A percentile compares a stretch with the other conserved stretches of the same genome.
These are phyloP conservation scores for Mythimna loreyi DNA, from an alignment of 2,888 invertebrate genomes.

Conservation along the genomic window DNA sequence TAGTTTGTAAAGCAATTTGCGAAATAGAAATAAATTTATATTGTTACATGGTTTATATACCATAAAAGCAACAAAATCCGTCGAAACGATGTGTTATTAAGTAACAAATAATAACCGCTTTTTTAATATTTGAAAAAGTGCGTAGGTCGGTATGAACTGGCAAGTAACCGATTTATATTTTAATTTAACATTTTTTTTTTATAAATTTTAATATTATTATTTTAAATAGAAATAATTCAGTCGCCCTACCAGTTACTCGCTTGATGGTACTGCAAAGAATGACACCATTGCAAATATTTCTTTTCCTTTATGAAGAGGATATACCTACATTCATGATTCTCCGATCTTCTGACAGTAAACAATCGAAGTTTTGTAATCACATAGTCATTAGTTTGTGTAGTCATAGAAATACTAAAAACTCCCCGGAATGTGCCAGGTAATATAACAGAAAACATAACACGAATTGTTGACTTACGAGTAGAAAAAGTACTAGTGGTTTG, in stretches of 20 bases:
- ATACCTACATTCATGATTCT: neutral
- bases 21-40: too few species aligned
- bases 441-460: neutral
- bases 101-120: neutral
- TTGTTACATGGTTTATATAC: neutral
- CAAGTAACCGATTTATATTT: neutral
- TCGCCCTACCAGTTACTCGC: neutral
- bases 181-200: too few species aligned
- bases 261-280: slow-evolving; percentile 1
- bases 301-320: neutral
- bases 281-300: neutral
- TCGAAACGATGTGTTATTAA: neutral
- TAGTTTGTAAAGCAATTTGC: too few species aligned
- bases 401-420: neutral
- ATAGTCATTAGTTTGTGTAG: neutral
- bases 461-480: neutral
- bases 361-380: neutral
- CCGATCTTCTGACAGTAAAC: neutral
- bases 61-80: neutral
- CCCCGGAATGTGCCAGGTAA: neutral
- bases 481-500: neutral
- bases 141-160: neutral
- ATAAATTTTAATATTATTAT: too few species aligned
- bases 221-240: neutral
- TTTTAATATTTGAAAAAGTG: neutral